Base-by-base conservation (phyloP, 2,888 invertebrate species). In the Melanostoma mellinum region DNA sequence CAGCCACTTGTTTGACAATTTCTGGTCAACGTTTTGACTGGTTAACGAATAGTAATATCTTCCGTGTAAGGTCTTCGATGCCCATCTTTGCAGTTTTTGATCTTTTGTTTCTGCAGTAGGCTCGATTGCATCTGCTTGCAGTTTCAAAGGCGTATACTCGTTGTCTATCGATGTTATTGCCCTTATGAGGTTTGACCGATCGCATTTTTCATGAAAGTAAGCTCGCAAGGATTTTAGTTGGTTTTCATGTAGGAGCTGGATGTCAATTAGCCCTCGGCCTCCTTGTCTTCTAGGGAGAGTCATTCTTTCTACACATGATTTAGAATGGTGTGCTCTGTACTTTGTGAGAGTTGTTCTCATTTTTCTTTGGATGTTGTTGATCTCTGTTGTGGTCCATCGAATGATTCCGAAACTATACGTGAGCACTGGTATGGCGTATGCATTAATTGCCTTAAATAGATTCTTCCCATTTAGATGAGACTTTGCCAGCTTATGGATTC, bases 301-400 rank as follows among this genome's bases (percentile, higher is more conserved):
- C 42, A 67, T 42, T 33, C 42, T 32, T 9, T 53, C 65, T 6
- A n/a, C 33, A 9, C 52, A 42, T 1, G 42, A n/a, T 52, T 65
- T 65, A 5, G 65, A 52, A n/a, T 52, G 65, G 10, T 52, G 65
- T 6, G 42, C n/a, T 42, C 52, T 9, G 6, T 42, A 6, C 42
- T 42, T 52, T 30, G 52, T 65, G 2, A 65, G 65, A 30, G 42
- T 42, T 30, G 65, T 65, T 52, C 65, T 53, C 20, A 65, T 53
- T 52, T 40, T 40, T 20, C 20, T 20, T 20, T 20, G 20, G 9
- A 32, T 8, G n/a, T 8, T 33, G 3, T 33, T 52, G 9, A 48
- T 46, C 36, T 61, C 61, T 4, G 48, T 61, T 6, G 33, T 33
- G 3, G 61, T 10, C 61, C 48, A 61, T 48, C 20, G 38, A 36